A percentile compares a stretch with the other conserved stretches of the same genome.
These are phyloP conservation scores for Gopherus flavomarginatus DNA, from an alignment of 2,113 vertebrate genomes.

Conservation along the genomic window DNA sequence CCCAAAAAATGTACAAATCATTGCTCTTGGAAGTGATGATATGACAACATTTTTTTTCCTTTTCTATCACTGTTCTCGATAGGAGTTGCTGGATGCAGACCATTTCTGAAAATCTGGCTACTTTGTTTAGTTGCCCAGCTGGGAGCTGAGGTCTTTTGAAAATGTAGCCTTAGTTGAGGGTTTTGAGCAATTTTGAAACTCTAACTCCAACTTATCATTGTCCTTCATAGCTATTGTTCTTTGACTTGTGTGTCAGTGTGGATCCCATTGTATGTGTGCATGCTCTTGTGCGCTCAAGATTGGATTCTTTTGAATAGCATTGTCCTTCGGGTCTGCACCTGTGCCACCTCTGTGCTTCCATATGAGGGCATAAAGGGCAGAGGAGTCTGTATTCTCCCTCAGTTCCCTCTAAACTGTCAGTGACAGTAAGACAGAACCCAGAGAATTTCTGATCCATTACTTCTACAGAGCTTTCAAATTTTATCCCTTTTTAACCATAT, in stretches of 20 bases:
- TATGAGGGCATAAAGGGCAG: neutral
- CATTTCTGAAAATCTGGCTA: neutral
- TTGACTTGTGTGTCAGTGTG: neutral
- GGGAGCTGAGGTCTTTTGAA: neutral
- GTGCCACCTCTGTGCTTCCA: neutral
- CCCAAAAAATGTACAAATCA: neutral
- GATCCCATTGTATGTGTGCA: neutral
- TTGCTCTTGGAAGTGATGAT: neutral
- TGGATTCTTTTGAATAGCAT: neutral
- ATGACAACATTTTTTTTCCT: neutral
- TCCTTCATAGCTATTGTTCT: neutral
- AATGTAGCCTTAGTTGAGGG: neutral
- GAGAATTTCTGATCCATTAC: neutral
- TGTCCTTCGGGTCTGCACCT: neutral
- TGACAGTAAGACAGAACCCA: neutral
- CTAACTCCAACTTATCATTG: too few species aligned
- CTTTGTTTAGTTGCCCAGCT: neutral
- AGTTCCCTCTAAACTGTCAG: neutral
- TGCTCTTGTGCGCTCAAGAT: neutral
- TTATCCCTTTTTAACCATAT: neutral
- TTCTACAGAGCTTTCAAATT: neutral
- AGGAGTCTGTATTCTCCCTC: neutral
- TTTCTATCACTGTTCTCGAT: neutral
- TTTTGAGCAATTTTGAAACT: neutral
- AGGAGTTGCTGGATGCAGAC: neutral